Evolutionary conservation across 2,797 vertebrate species (phyloP).

Genomic region (Takifugu rubripes): DNA sequence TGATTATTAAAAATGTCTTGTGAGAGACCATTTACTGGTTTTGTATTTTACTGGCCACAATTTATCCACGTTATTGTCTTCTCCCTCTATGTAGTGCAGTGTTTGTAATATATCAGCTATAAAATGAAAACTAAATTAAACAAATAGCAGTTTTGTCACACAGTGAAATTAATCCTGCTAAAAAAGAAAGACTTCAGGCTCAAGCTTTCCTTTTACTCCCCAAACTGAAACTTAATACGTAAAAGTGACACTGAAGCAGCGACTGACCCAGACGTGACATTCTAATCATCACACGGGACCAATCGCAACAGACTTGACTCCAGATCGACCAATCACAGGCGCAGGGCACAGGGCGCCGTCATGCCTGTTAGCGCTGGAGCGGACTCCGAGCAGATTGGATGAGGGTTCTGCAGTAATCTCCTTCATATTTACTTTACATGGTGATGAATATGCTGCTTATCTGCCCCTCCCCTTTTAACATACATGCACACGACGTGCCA

Average conservation of each 20-base stretch:
- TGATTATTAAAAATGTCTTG: too few species aligned
- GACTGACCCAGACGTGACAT: neutral
- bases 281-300: slow-evolving; percentile 26
- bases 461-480: slow-evolving; percentile 33
- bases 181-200: neutral
- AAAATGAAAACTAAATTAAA: too few species aligned
- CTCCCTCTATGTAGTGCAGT: too few species aligned
- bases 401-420: slow-evolving; percentile 52
- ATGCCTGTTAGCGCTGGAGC: slow-evolving; percentile 14
- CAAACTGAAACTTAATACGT: too few species aligned
- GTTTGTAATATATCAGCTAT: too few species aligned
- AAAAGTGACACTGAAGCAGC: neutral
- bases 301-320: slow-evolving; percentile 28
- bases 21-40: too few species aligned
- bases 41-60: too few species aligned
- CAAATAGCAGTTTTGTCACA: too few species aligned
- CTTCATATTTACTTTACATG: slow-evolving; percentile 62
- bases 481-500: slow-evolving; percentile 33
- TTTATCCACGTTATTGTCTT: too few species aligned
- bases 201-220: too few species aligned
- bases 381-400: slow-evolving; percentile 57
- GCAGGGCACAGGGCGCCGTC: slow-evolving; percentile 14
- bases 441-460: slow-evolving; percentile 57
- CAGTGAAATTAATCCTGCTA: too few species aligned
- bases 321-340: slow-evolving; percentile 33